Evolutionary conservation across 2,888 invertebrate genomes (phyloP), one percentile per base, ranked within the genome.

Genomic region (Mimas tiliae): DNA sequence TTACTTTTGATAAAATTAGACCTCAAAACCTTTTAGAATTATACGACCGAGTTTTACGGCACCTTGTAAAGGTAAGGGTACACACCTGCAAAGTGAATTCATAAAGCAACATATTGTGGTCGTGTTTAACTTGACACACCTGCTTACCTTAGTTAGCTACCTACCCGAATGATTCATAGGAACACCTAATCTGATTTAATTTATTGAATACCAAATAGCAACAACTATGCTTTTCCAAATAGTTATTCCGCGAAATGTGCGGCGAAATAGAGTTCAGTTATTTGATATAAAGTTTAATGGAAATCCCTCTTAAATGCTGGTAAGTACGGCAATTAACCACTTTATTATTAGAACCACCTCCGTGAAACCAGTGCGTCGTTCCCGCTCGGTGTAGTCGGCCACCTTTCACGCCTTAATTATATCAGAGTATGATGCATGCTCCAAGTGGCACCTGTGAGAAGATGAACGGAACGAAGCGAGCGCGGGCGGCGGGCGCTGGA

Each of bases 381-480:
- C 68, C 67, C 69, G 67, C 48, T 72, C 62, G 64, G 70, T 74
- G 76, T 79, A 79, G 78, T 78, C 73, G 76, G 72, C 77, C 74
- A 84, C 85, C 82, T 79, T 81, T 81, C 82, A 80, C 80, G 79
- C 80, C 73, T 81, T 84, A 85, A 84, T 82, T 80, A 82, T 77
- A 78, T 79, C 74, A 81, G 79, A 86, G 86, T 86, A 86, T 88
- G 89, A 88, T 85, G 84, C 85, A 87, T 82, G 85, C 75, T 78
- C 71, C 69, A 78, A 83, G 84, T 77, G 81, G 79, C 88, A 88
- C 89, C 88, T 88, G 87, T 69, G 67, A 63, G 69, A 65, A 45
- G 64, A 51, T 73, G 70, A 70, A 67, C 69, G 52, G 69, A 38
- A 65, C 68, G 65, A 65, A 68, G 69, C 38, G 58, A 19, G 38